These are phyloP conservation scores for Epicampocera succincta DNA, from an alignment of 2,888 invertebrate genomes.

Conservation along the genomic window DNA sequence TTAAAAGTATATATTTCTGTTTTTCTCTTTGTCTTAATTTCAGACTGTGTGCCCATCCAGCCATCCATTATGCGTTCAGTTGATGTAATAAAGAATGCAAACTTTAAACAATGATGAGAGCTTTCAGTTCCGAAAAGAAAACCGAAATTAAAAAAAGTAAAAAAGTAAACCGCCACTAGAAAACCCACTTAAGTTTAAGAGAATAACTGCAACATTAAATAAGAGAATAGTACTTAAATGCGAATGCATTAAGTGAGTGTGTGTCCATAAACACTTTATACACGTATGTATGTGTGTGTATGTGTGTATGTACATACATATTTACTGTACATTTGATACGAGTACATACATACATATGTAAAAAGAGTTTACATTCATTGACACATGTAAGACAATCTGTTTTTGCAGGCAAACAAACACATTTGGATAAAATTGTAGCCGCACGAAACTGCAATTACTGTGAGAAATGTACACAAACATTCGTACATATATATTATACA, in stretches of 20 bases:
- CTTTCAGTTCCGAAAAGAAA: slow-evolving; percentile 29
- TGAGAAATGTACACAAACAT: too few relatives aligned
- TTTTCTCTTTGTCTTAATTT: slow-evolving; percentile 9
- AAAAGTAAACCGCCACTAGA: slow-evolving; percentile 27
- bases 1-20: slow-evolving; percentile 6
- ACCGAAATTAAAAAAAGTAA: not conserved
- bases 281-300: too few relatives aligned
- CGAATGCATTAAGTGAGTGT: not conserved
- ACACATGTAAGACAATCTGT: slow-evolving; percentile 40
- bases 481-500: too few relatives aligned
- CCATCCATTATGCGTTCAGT: slow-evolving; percentile 23
- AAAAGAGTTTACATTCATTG: slow-evolving; percentile 35
- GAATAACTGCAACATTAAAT: slow-evolving; percentile 54
- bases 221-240: slow-evolving; percentile 40
- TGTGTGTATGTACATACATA: too few relatives aligned
- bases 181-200: slow-evolving; percentile 49
- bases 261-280: not conserved
- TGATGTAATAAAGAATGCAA: slow-evolving; percentile 47
- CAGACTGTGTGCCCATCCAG: slow-evolving; percentile 37
- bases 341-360: slow-evolving; percentile 10
- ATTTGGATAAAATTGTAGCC: not conserved
- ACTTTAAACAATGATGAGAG: slow-evolving; percentile 48
- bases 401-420: slow-evolving; percentile 33
- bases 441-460: not conserved
- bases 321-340: too few relatives aligned